Percentiles rank a stretch among this genome's conserved stretches.
These are phyloP conservation scores for Pseudococcus jackbeardsleyi DNA, from an alignment of 2,888 invertebrate species.

Conservation along the genomic window DNA sequence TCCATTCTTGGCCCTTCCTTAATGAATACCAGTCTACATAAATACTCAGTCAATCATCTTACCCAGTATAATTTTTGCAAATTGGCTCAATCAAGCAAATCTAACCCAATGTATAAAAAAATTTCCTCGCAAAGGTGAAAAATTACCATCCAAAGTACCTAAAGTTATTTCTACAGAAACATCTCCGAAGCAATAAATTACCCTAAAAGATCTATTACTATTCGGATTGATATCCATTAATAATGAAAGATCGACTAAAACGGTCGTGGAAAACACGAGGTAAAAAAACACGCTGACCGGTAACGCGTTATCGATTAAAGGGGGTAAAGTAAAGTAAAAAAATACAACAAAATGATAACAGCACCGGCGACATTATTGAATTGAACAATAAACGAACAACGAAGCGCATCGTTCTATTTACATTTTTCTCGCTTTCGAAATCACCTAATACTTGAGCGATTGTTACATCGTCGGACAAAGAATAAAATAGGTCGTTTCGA, in stretches of 20 bases:
- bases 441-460: constrained; percentile 36
- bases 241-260: not conserved
- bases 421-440: not conserved
- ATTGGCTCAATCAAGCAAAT: no score
- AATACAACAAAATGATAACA: constrained; percentile 13
- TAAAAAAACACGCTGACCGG: constrained; percentile 17
- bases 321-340: not conserved
- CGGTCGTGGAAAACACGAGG: not conserved
- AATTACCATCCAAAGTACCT: no score
- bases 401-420: constrained; percentile 5
- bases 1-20: no score
- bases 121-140: no score
- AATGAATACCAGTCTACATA: no score
- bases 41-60: no score
- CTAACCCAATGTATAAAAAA: no score
- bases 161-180: no score
- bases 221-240: constrained; percentile 5
- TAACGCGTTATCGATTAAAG: constrained; percentile 38
- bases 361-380: constrained; percentile 26
- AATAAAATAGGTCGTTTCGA: constrained; percentile 36
- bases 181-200: not conserved
- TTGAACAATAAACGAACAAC: constrained; percentile 36
- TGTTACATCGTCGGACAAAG: not conserved
- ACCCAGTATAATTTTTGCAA: no score
- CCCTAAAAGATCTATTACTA: constrained; percentile 6